phyloP scores from a whole-genome alignment of 2,888 invertebrate genomes.

The Matsumyia berberina region DNA sequence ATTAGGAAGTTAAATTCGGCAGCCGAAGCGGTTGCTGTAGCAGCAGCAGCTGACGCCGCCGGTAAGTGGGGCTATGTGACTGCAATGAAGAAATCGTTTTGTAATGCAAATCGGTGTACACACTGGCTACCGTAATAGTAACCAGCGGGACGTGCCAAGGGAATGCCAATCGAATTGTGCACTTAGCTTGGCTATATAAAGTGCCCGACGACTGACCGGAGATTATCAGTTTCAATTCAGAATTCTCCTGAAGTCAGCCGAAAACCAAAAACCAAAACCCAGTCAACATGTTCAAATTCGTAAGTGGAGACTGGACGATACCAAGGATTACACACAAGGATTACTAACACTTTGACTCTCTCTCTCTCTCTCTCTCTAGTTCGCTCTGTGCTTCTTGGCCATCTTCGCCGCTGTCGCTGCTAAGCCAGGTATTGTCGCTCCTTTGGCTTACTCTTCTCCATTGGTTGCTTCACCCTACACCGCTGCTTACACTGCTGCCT shows the following conservation, averaged over 20 bases:
- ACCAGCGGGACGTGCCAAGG: slow-evolving; percentile 49
- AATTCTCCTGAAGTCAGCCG: slow-evolving; percentile 48
- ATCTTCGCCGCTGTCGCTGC: slow-evolving; percentile 64
- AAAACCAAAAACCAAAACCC: slow-evolving; percentile 44
- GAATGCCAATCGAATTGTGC: slow-evolving; percentile 18
- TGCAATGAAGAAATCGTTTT: slow-evolving; percentile 39
- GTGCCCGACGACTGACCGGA: background rate
- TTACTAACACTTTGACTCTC: background rate
- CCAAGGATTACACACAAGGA: background rate
- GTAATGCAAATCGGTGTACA: slow-evolving; percentile 33
- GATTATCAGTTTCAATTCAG: slow-evolving; percentile 64
- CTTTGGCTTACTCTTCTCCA: slow-evolving; percentile 62
- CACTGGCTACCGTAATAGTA: slow-evolving; percentile 5
- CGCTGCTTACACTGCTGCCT: slow-evolving; percentile 55
- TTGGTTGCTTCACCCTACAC: slow-evolving; percentile 61
- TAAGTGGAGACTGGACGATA: slow-evolving; percentile 34
- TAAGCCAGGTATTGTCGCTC: slow-evolving; percentile 65
- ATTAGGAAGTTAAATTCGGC: slow-evolving; percentile 39
- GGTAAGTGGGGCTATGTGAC: slow-evolving; percentile 32
- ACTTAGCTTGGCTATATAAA: slow-evolving; percentile 51
- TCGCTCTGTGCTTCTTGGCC: slow-evolving; percentile 67
- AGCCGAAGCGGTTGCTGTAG: background rate
- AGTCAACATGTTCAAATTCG: slow-evolving; percentile 71
- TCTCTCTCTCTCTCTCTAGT: slow-evolving; percentile 22
- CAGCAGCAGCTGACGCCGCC: background rate